A percentile compares a stretch with the other conserved stretches of the same genome.
These are phyloP conservation scores for Anguilla japonica DNA, from an alignment of 2,113 vertebrate genomes.

Conservation along the genomic window DNA sequence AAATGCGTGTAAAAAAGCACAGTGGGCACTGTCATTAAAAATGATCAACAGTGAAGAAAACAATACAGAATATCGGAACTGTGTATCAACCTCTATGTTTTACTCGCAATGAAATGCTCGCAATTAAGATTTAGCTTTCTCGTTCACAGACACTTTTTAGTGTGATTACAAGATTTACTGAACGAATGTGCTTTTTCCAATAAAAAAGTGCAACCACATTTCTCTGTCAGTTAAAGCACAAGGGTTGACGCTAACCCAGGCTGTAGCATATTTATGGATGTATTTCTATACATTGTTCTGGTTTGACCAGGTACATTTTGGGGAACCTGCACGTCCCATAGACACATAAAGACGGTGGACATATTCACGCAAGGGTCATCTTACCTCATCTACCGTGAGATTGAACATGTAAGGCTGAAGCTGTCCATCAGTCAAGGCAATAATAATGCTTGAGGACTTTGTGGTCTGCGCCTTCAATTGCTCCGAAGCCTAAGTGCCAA, in stretches of 20 bases:
- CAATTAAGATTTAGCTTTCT: too few species aligned
- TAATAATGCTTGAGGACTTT: slow-evolving; percentile 86
- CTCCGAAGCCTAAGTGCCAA: slow-evolving; percentile 72
- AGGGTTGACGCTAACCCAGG: too few species aligned
- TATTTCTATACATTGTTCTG: background rate
- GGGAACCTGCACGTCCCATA: background rate
- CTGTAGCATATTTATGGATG: background rate
- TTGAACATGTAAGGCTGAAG: slow-evolving; percentile 75
- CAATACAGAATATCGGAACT: background rate
- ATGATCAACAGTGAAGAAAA: slow-evolving; percentile 5
- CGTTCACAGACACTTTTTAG: too few species aligned
- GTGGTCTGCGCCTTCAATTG: slow-evolving; percentile 76
- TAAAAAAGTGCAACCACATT: too few species aligned
- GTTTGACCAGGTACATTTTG: background rate
- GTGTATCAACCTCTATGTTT: background rate
- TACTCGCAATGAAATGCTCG: background rate
- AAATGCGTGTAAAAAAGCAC: background rate
- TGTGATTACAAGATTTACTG: too few species aligned
- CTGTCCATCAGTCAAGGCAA: slow-evolving; percentile 92
- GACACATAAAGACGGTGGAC: too few species aligned
- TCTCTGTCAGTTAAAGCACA: too few species aligned
- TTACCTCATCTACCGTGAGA: slow-evolving; percentile 80
- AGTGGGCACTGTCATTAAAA: background rate
- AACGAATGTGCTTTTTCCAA: too few species aligned
- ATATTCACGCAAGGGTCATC: slow-evolving; percentile 3